phyloP scores from a whole-genome alignment of 1,140 invertebrate genomes.

The Dufourea novaeangliae region DNA sequence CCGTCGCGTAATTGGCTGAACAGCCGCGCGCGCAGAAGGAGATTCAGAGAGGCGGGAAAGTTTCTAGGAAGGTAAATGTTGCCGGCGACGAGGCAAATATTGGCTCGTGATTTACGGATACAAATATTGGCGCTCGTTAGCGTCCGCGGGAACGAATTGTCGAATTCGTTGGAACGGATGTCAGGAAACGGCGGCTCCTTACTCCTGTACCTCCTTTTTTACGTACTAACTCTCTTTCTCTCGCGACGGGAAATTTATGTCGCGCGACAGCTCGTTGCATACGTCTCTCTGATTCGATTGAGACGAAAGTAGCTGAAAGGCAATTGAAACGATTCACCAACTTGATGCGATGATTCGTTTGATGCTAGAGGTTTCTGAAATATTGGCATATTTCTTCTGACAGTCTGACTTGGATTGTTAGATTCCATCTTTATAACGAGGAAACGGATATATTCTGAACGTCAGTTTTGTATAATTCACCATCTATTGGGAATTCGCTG shows the following conservation, averaged over 20 bases:
- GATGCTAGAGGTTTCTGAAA: too few species aligned
- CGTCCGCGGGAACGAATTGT: conserved; percentile 55
- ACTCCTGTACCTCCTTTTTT: conserved; percentile 1
- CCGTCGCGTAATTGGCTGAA: conserved; percentile 38
- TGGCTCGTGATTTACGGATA: conserved; percentile 64
- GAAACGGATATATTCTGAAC: too few species aligned
- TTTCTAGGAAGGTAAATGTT: conserved; percentile 55
- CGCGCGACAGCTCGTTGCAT: neutral
- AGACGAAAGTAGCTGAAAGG: neutral
- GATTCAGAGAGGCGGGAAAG: conserved; percentile 29
- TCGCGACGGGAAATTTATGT: neutral
- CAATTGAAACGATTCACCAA: neutral
- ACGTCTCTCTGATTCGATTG: neutral
- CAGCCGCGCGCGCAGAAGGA: neutral
- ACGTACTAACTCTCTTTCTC: neutral
- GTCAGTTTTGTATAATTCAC: too few species aligned
- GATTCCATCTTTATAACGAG: too few species aligned
- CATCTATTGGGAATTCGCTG: too few species aligned
- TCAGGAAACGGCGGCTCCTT: neutral
- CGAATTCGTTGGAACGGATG: conserved; percentile 29
- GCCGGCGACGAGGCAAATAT: conserved; percentile 55
- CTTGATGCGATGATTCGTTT: neutral
- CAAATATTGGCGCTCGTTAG: conserved; percentile 67
- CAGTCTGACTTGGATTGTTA: too few species aligned
- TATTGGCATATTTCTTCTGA: too few species aligned